Evolutionary conservation across 2,113 vertebrate species (phyloP).

Genomic region (Ochotona princeps): DNA sequence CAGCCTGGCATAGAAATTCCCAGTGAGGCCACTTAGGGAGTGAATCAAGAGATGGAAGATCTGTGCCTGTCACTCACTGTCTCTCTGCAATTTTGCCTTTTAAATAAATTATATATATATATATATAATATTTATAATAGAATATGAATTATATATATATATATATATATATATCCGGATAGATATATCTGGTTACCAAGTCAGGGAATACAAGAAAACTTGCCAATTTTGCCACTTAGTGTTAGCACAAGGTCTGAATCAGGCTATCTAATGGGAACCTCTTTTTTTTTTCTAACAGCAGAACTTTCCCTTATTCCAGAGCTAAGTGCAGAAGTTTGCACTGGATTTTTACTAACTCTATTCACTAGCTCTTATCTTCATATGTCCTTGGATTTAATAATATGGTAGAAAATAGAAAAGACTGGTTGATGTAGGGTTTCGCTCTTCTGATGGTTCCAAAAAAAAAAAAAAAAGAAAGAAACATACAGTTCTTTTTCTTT

Average conservation of each 20-base stretch:
- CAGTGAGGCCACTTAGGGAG: too few relatives aligned
- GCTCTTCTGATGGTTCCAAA: neutral
- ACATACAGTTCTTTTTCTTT: neutral
- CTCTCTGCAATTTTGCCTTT: too few relatives aligned
- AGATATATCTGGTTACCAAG: neutral
- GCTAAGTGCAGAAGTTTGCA: neutral
- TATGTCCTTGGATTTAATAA: neutral
- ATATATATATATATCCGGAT: too few relatives aligned
- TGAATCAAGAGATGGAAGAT: too few relatives aligned
- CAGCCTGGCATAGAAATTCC: too few relatives aligned
- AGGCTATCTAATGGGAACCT: neutral
- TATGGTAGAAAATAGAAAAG: neutral
- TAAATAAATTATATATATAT: too few relatives aligned
- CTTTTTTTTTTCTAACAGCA: neutral
- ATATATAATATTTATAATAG: too few relatives aligned
- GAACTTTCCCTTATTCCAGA: neutral
- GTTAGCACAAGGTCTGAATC: rapidly evolving
- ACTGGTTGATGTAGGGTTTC: neutral
- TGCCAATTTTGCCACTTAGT: rapidly evolving
- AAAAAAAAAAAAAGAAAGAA: too few relatives aligned
- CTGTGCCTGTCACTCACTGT: too few relatives aligned
- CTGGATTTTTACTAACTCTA: neutral
- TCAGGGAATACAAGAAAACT: too few relatives aligned
- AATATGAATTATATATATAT: too few relatives aligned
- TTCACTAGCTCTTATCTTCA: neutral